Conservation (phyloP, 2,113 vertebrate genomes). For the Halcyon malimbica region DNA sequence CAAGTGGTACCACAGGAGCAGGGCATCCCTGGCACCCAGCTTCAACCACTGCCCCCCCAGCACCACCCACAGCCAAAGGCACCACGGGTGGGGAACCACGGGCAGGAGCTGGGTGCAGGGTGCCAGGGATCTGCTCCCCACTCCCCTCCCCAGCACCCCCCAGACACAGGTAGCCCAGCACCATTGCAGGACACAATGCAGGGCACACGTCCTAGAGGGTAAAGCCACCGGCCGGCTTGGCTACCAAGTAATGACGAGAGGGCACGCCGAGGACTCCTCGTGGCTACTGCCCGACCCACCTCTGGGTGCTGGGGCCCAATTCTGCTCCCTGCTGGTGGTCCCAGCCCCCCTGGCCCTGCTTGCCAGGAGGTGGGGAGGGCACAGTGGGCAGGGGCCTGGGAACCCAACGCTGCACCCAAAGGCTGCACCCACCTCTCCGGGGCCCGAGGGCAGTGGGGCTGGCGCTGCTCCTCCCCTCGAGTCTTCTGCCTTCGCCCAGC, state of each 20-base stretch:
- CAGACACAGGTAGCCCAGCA: no score
- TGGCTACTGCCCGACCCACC: rapidly evolving
- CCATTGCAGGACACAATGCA: background rate
- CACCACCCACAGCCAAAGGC: background rate
- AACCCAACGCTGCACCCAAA: slow-evolving; percentile 15
- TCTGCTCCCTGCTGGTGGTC: rapidly evolving
- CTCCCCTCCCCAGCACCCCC: background rate
- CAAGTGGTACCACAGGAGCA: no score
- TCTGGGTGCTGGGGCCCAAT: background rate
- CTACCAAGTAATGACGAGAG: background rate
- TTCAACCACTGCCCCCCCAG: background rate
- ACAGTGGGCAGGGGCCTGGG: background rate
- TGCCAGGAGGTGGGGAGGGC: background rate
- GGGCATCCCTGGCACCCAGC: background rate
- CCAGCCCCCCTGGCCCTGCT: background rate
- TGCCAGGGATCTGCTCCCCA: no score
- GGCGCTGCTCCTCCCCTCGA: background rate
- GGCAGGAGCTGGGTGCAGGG: background rate
- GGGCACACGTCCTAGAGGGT: background rate
- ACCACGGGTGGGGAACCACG: rapidly evolving
- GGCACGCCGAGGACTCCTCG: background rate
- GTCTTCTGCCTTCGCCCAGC: background rate
- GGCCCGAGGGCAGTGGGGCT: background rate
- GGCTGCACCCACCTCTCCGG: slow-evolving; percentile 38
- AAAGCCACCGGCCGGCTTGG: background rate